Evolutionary conservation across 2,113 vertebrate species (phyloP).

Genomic region (Porphyrio hochstetteri): DNA sequence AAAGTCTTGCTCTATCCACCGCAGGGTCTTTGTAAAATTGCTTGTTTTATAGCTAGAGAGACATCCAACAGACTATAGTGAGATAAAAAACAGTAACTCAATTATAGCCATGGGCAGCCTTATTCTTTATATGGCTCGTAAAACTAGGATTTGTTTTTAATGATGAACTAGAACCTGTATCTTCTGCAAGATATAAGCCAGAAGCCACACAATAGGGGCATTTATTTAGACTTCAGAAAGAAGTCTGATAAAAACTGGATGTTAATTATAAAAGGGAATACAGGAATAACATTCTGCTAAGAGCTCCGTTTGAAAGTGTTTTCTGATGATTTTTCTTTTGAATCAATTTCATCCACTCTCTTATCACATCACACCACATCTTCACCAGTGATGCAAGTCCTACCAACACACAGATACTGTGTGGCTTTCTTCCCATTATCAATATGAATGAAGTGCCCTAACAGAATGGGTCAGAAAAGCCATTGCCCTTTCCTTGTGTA

Average conservation of each 20-base stretch:
- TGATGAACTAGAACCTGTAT: conserved; percentile 56
- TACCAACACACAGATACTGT: background rate
- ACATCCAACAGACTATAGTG: conserved; percentile 48
- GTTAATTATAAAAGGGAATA: conserved; percentile 51
- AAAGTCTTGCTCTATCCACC: conserved; percentile 49
- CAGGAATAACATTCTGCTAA: conserved; percentile 2
- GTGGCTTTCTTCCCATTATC: conserved; percentile 24
- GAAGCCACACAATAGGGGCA: conserved; percentile 20
- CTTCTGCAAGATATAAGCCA: conserved; percentile 40
- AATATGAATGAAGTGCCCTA: conserved; percentile 13
- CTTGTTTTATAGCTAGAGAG: conserved; percentile 66
- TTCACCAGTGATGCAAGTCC: background rate
- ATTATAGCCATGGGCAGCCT: conserved; percentile 57
- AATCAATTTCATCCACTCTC: conserved; percentile 16
- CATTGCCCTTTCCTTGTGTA: conserved; percentile 35
- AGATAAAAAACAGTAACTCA: conserved; percentile 67
- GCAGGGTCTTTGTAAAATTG: conserved; percentile 62
- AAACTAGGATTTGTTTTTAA: conserved; percentile 65
- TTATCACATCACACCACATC: conserved; percentile 1
- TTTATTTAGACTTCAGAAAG: conserved; percentile 53
- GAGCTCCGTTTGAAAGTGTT: background rate
- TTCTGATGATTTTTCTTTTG: conserved; percentile 40
- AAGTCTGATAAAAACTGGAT: conserved; percentile 38
- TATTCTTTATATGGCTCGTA: conserved; percentile 58
- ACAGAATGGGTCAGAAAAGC: conserved; percentile 17